Evolutionary conservation across 1,140 invertebrate genomes (phyloP).

Genomic region (Drosophila equinoxialis): DNA sequence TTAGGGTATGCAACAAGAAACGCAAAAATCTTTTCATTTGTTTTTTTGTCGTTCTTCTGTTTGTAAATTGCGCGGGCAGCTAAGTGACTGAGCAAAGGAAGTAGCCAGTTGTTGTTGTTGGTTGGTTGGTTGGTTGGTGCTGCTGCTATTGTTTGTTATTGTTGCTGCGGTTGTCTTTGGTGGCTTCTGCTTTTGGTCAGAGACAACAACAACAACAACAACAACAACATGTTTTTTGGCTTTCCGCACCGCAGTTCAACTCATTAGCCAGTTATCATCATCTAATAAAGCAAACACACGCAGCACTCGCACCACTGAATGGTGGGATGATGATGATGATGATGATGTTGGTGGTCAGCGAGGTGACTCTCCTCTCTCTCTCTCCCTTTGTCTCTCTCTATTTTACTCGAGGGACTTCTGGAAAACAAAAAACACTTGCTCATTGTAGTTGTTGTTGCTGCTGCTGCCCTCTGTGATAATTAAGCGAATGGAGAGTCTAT

Average conservation of each 20-base stretch:
- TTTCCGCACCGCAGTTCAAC: slow-evolving; percentile 66
- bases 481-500: slow-evolving; percentile 74
- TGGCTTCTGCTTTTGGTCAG: slow-evolving; percentile 63
- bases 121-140: not conserved
- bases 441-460: slow-evolving; percentile 49
- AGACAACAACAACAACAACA: slow-evolving; percentile 18
- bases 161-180: slow-evolving; percentile 24
- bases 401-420: too few species aligned
- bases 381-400: too few species aligned
- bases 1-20: not conserved
- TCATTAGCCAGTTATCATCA: slow-evolving; percentile 81
- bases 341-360: not conserved
- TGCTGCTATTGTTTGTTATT: slow-evolving; percentile 14
- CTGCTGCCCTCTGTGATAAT: slow-evolving; percentile 60
- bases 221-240: slow-evolving; percentile 35
- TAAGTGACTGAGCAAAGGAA: slow-evolving; percentile 37
- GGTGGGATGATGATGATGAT: not conserved
- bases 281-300: slow-evolving; percentile 73
- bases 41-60: not conserved
- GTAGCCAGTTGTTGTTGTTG: slow-evolving; percentile 40
- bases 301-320: slow-evolving; percentile 33
- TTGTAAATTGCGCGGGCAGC: slow-evolving; percentile 77
- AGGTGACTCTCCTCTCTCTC: slow-evolving; percentile 11
- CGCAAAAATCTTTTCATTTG: not conserved
- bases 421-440: slow-evolving; percentile 52